These are phyloP conservation scores for Ochropacha duplaris DNA, from an alignment of 2,888 invertebrate species.

Conservation along the genomic window DNA sequence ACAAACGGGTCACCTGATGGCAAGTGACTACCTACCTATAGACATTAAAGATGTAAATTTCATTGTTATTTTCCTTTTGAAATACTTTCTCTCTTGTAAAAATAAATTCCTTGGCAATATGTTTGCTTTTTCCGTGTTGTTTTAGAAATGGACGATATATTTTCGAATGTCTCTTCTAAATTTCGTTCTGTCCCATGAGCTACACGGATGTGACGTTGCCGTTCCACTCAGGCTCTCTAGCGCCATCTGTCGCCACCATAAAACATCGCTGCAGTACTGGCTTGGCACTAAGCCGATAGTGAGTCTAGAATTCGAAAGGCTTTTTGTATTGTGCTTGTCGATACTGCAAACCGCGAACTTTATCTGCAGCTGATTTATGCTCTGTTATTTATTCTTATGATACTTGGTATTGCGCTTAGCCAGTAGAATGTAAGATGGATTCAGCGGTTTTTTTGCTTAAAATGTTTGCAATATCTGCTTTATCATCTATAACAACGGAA, in stretches of 20 bases:
- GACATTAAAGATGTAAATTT: too few species aligned
- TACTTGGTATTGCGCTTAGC: too few species aligned
- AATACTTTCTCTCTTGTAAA: neutral
- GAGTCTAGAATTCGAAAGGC: constrained; percentile 24
- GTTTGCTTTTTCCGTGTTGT: neutral
- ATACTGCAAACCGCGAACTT: constrained; percentile 16
- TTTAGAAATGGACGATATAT: constrained; percentile 3
- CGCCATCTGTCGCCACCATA: constrained; percentile 59
- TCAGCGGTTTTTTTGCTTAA: too few species aligned
- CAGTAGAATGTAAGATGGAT: too few species aligned
- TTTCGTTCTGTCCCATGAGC: constrained; percentile 24
- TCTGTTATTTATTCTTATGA: constrained; percentile 15
- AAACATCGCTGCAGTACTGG: constrained; percentile 47
- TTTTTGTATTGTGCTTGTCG: constrained; percentile 24
- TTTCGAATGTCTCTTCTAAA: constrained; percentile 25
- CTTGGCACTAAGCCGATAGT: constrained; percentile 59
- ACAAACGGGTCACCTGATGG: too few species aligned
- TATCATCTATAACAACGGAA: too few species aligned
- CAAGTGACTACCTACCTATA: too few species aligned
- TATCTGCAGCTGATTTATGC: constrained; percentile 18
- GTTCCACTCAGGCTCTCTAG: constrained; percentile 30
- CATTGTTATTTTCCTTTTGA: constrained; percentile 4
- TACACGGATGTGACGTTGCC: constrained; percentile 16
- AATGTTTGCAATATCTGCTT: too few species aligned
- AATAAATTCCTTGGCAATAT: neutral